A percentile compares a stretch with the other conserved stretches of the same genome.
These are phyloP conservation scores for Sterrhoptilus dennistouni DNA, from an alignment of 2,113 vertebrate genomes.

Conservation along the genomic window DNA sequence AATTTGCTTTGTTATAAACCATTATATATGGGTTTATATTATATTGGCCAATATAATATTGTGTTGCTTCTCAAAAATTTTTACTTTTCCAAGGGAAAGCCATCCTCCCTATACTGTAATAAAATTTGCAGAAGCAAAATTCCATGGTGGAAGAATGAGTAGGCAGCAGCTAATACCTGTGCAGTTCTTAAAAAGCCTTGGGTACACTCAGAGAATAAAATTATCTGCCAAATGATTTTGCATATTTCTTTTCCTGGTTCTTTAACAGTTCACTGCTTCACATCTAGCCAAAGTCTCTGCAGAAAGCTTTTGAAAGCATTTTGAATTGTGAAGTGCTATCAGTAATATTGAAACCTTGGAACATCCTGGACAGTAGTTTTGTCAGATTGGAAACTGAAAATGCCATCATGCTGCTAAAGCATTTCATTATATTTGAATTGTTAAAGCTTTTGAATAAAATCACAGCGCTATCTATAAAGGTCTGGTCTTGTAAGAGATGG, in stretches of 20 bases:
- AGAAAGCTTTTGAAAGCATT: constrained; percentile 45
- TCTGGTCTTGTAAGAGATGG: neutral
- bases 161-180: neutral
- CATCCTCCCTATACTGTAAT: neutral
- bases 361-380: neutral
- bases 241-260: neutral
- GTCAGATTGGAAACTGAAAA: constrained; percentile 16
- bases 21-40: neutral
- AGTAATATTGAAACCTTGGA: constrained; percentile 17
- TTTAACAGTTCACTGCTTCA: constrained; percentile 36
- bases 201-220: neutral
- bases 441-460: neutral
- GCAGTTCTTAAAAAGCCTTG: neutral
- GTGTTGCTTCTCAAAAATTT: neutral
- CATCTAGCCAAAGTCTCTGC: neutral
- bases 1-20: neutral
- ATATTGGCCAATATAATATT: neutral
- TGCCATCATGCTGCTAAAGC: neutral
- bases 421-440: constrained; percentile 28
- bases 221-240: constrained; percentile 18
- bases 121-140: neutral
- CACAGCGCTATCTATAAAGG: neutral
- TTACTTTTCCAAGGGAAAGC: neutral
- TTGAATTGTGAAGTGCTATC: constrained; percentile 4
- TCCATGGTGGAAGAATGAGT: neutral